Conservation (phyloP, 2,888 invertebrate genomes). For the Tinea trinotella region DNA sequence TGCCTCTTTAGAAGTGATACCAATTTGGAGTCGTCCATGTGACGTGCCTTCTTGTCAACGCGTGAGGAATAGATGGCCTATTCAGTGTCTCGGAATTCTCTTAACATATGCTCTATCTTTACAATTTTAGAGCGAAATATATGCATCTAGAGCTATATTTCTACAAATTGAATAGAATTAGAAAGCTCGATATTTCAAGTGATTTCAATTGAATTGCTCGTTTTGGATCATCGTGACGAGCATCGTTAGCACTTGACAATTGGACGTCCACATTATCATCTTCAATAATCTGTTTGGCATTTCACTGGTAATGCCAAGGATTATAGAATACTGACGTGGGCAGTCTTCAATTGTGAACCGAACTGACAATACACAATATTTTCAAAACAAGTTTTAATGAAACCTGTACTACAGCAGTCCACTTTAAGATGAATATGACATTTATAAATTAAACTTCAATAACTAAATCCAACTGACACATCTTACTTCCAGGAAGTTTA, state of each 20-base stretch:
- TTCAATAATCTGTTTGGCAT: slow-evolving; percentile 48
- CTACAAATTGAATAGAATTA: slow-evolving; percentile 12
- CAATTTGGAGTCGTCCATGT: slow-evolving; percentile 31
- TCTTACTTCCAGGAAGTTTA: too few relatives aligned
- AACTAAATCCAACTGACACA: too few relatives aligned
- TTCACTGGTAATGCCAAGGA: slow-evolving; percentile 53
- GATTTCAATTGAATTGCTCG: slow-evolving; percentile 10
- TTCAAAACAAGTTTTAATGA: not conserved
- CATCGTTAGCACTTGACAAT: slow-evolving; percentile 49
- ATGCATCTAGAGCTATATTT: not conserved
- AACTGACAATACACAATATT: slow-evolving; percentile 5
- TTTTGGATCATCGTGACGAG: slow-evolving; percentile 16
- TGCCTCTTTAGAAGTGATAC: slow-evolving; percentile 32
- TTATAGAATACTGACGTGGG: slow-evolving; percentile 43
- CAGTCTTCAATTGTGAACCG: slow-evolving; percentile 28
- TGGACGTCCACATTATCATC: slow-evolving; percentile 40
- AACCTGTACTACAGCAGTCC: not conserved
- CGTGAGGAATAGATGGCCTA: slow-evolving; percentile 40
- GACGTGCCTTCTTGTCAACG: slow-evolving; percentile 28
- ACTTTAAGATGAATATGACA: not conserved
- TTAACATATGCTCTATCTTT: slow-evolving; percentile 12
- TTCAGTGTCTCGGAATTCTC: slow-evolving; percentile 27
- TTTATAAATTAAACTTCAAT: too few relatives aligned
- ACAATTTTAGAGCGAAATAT: slow-evolving; percentile 11
- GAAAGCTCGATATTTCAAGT: slow-evolving; percentile 3